A percentile compares a stretch with the other conserved stretches of the same genome.
phyloP scores from a whole-genome alignment of 2,888 invertebrate genomes.

The Drosophila picticornis region DNA sequence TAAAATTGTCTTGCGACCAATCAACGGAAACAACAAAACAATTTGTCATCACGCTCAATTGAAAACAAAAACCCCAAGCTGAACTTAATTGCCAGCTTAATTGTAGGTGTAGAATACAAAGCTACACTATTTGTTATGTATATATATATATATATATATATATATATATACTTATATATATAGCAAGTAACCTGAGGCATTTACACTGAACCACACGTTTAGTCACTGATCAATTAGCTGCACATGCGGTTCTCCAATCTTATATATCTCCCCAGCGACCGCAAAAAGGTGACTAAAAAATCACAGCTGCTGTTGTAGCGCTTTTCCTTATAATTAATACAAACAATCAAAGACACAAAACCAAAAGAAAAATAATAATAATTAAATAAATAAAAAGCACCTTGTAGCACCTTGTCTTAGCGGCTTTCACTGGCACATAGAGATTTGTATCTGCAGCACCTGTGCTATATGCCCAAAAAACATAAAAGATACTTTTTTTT shows the following conservation, averaged over 20 bases:
- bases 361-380: not conserved
- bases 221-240: conserved; percentile 55
- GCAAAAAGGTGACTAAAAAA: conserved; percentile 16
- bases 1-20: conserved; percentile 33
- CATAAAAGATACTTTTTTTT: conserved; percentile 41
- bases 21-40: conserved; percentile 41
- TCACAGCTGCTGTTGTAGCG: conserved; percentile 19
- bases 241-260: conserved; percentile 34
- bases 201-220: conserved; percentile 45
- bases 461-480: conserved; percentile 38
- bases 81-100: conserved; percentile 40
- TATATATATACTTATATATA: not conserved
- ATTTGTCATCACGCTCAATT: conserved; percentile 46
- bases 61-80: conserved; percentile 14
- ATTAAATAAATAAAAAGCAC: conserved; percentile 12
- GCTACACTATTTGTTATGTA: conserved; percentile 4
- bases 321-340: conserved; percentile 35
- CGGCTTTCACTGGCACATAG: conserved; percentile 57
- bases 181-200: conserved; percentile 40
- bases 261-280: conserved; percentile 8
- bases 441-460: conserved; percentile 30
- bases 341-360: conserved; percentile 17
- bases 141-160: not conserved
- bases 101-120: conserved; percentile 25
- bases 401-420: conserved; percentile 13